Evolutionary conservation across 2,113 vertebrate species (phyloP).

Genomic region (Rhinopithecus roxellana): DNA sequence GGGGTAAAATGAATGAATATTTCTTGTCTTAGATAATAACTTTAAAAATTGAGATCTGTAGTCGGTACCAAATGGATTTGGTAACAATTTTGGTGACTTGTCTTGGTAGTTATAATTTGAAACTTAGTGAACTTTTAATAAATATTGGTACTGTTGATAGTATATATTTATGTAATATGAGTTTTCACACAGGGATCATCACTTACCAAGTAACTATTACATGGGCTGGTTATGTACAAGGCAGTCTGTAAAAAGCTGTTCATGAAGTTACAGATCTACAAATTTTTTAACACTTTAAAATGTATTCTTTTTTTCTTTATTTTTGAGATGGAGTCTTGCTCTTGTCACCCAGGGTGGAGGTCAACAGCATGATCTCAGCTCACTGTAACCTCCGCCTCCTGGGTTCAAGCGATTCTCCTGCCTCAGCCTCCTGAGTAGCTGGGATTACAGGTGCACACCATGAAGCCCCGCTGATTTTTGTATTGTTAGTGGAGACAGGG

Average conservation of each 20-base stretch:
- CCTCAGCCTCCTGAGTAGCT: too few species aligned
- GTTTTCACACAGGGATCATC: not conserved
- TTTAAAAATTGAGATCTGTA: not conserved
- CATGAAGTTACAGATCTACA: not conserved
- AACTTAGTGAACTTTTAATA: not conserved
- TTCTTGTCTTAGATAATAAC: not conserved
- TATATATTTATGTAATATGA: not conserved
- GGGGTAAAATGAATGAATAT: not conserved
- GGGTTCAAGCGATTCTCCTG: too few species aligned
- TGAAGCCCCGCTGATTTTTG: too few species aligned
- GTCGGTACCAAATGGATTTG: not conserved
- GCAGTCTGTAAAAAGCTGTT: not conserved
- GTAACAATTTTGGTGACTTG: not conserved
- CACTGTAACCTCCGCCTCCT: too few species aligned
- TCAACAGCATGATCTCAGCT: too few species aligned
- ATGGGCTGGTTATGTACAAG: not conserved
- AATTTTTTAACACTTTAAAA: not conserved
- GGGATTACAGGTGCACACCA: too few species aligned
- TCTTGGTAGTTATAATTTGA: not conserved
- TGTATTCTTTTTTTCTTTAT: not conserved
- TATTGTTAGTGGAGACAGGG: too few species aligned
- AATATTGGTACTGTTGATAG: not conserved
- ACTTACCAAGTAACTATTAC: not conserved
- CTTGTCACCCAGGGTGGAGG: too few species aligned
- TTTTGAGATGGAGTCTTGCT: too few species aligned